Conservation (phyloP, 2,888 invertebrate genomes). For the Beris morrisii region DNA sequence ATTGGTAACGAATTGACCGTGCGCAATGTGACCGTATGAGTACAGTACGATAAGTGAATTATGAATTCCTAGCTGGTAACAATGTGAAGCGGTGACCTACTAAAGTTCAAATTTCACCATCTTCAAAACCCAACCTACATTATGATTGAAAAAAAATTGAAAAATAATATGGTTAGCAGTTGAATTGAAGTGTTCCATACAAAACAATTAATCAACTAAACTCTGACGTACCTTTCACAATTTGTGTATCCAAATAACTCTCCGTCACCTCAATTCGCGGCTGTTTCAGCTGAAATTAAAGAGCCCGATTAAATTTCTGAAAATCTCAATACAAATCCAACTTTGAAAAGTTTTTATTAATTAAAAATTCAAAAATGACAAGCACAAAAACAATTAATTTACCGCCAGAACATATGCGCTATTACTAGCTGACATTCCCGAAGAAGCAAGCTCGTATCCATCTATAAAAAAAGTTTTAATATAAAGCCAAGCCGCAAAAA, state of each 20-base stretch:
- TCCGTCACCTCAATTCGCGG: conserved; percentile 35
- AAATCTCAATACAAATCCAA: background rate
- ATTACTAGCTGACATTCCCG: conserved; percentile 21
- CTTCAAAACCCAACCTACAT: too few relatives aligned
- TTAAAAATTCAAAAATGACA: background rate
- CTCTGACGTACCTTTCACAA: conserved; percentile 23
- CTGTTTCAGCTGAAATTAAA: conserved; percentile 27
- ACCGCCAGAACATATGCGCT: conserved; percentile 32
- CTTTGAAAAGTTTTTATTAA: background rate
- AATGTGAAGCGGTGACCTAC: too few relatives aligned
- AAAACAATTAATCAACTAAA: too few relatives aligned
- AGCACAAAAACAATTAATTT: conserved; percentile 17
- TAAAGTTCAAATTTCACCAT: too few relatives aligned
- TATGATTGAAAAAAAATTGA: too few relatives aligned
- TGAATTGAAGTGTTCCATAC: too few relatives aligned
- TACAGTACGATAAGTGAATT: too few relatives aligned
- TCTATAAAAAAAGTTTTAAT: conserved; percentile 6
- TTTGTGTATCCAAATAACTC: conserved; percentile 30
- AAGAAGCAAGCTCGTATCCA: conserved; percentile 21
- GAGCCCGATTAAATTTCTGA: background rate
- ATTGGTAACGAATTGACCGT: too few relatives aligned
- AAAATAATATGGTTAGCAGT: too few relatives aligned
- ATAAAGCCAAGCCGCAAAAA: too few relatives aligned
- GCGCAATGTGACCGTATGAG: too few relatives aligned
- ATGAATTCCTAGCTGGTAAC: too few relatives aligned